A percentile compares a stretch with the other conserved stretches of the same genome.
These are phyloP conservation scores for Taxidea taxus DNA, from an alignment of 2,113 vertebrate species.

Conservation along the genomic window DNA sequence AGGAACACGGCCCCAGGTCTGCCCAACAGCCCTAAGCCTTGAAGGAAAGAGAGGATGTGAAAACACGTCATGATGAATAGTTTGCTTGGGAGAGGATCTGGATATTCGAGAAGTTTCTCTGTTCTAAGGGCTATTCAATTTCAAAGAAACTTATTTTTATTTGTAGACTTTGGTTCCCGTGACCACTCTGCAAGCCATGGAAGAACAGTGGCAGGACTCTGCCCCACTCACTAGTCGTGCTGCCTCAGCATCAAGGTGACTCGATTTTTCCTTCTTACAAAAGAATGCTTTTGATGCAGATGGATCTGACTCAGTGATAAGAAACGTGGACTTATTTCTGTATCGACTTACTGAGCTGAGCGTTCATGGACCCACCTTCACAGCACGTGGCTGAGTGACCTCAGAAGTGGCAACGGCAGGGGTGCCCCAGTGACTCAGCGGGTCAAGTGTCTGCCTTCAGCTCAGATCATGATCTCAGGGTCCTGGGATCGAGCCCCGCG, in stretches of 20 bases:
- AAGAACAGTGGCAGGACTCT: background rate
- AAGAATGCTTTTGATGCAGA: background rate
- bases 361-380: background rate
- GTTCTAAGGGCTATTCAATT: background rate
- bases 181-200: background rate
- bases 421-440: background rate
- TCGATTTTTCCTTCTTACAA: background rate
- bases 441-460: background rate
- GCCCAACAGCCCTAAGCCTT: background rate
- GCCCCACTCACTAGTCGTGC: background rate
- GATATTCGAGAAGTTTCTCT: background rate
- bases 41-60: background rate
- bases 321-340: background rate
- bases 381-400: rapidly evolving
- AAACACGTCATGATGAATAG: background rate
- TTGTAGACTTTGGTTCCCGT: background rate
- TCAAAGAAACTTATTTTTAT: background rate
- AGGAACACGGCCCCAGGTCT: rapidly evolving
- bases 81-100: background rate
- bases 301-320: rapidly evolving
- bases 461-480: background rate
- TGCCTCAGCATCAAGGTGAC: background rate
- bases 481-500: background rate
- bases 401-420: no score
- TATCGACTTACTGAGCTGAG: background rate